These are phyloP conservation scores for Hypomesus transpacificus DNA, from an alignment of 2,113 vertebrate genomes.

Conservation along the genomic window DNA sequence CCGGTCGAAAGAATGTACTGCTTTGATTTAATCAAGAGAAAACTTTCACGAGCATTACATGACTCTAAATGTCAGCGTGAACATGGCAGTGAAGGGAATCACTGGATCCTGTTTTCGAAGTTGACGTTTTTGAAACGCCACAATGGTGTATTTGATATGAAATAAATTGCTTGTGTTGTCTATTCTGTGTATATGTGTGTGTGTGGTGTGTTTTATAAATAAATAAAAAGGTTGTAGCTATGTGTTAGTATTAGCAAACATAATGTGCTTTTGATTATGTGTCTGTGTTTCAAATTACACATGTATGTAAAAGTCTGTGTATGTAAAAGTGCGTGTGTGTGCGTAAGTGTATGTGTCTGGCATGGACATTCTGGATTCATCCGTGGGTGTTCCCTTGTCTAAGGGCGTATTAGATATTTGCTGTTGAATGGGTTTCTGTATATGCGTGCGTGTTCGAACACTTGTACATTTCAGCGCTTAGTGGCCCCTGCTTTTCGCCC, in stretches of 20 bases:
- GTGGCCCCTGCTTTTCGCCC: too few relatives aligned
- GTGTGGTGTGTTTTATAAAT: background rate
- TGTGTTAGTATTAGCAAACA: too few relatives aligned
- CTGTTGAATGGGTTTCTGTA: conserved; percentile 17
- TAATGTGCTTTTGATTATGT: background rate
- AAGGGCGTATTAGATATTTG: background rate
- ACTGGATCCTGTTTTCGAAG: too few relatives aligned
- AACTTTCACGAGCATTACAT: background rate
- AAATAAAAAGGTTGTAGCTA: too few relatives aligned
- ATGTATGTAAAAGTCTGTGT: background rate
- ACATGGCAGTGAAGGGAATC: background rate
- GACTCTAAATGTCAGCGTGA: conserved; percentile 3
- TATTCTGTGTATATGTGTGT: conserved; percentile 10
- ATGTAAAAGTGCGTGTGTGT: background rate
- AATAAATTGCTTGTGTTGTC: background rate
- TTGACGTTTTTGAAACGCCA: too few relatives aligned
- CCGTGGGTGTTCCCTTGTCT: background rate
- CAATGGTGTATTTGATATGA: background rate
- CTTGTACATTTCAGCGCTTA: too few relatives aligned
- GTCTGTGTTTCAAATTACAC: conserved; percentile 9
- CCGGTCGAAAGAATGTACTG: conserved; percentile 33
- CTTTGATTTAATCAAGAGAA: conserved; percentile 53
- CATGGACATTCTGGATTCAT: background rate
- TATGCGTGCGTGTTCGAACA: background rate
- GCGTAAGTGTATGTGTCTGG: background rate